Conservation (phyloP, 2,797 vertebrate species). For the Hemitrygon akajei region DNA sequence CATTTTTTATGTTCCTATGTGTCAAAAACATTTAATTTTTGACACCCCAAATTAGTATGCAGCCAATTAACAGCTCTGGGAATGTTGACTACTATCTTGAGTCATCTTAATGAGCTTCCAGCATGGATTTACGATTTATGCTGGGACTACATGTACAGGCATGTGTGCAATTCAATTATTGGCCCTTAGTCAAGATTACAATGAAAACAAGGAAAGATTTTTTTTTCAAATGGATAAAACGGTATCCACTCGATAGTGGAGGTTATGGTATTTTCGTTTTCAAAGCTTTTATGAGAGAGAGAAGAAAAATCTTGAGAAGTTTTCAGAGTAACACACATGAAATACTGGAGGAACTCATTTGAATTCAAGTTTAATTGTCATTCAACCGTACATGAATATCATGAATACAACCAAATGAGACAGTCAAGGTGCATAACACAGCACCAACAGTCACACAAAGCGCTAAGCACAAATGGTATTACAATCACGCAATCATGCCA, state of each 20-base stretch:
- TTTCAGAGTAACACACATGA: no score
- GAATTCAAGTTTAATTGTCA: no score
- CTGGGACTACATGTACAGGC: background rate
- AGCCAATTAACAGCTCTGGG: background rate
- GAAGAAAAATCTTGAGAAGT: no score
- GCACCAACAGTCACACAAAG: no score
- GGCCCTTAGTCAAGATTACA: background rate
- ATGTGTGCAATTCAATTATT: background rate
- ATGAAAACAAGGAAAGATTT: background rate
- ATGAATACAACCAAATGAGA: no score
- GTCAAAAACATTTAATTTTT: background rate
- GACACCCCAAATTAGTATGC: background rate
- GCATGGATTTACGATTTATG: background rate
- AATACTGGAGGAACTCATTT: no score
- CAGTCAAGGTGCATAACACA: no score
- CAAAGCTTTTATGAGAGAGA: background rate
- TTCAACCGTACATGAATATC: no score
- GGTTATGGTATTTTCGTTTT: background rate
- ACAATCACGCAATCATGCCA: no score
- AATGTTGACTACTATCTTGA: background rate
- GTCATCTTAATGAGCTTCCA: constrained; percentile 3
- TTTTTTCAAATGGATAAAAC: background rate
- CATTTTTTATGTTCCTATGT: background rate
- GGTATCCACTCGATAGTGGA: background rate
- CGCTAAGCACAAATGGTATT: no score